These are phyloP conservation scores for Echinops telfairi DNA, from an alignment of 2,113 vertebrate genomes.

Conservation along the genomic window DNA sequence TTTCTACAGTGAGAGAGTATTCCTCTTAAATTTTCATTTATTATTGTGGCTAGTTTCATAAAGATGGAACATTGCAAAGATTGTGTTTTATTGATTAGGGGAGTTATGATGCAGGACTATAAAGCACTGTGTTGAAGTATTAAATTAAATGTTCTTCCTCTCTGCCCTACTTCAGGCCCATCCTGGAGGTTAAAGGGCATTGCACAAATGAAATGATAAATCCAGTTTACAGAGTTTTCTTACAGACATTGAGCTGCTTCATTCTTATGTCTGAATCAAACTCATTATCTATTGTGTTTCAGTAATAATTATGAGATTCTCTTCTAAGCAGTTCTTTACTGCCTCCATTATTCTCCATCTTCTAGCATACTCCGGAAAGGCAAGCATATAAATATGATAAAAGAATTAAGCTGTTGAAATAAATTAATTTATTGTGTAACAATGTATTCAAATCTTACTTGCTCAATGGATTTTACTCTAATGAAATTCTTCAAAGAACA, in stretches of 20 bases:
- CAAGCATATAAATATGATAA: conserved; percentile 89
- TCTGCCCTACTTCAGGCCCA: conserved; percentile 73
- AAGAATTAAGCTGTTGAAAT: conserved; percentile 91
- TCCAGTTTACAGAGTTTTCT: conserved; percentile 74
- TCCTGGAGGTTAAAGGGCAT: conserved; percentile 81
- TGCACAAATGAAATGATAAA: conserved; percentile 85
- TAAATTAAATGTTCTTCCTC: conserved; percentile 83
- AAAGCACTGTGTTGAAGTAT: conserved; percentile 77
- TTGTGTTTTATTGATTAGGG: conserved; percentile 81
- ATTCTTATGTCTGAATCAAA: conserved; percentile 84
- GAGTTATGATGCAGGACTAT: conserved; percentile 78
- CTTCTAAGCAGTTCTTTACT: conserved; percentile 84
- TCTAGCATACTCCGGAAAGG: conserved; percentile 85
- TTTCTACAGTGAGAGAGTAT: conserved; percentile 57
- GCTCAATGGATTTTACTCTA: conserved; percentile 88
- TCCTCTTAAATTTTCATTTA: conserved; percentile 84
- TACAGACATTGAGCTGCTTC: conserved; percentile 73
- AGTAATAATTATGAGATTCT: conserved; percentile 87
- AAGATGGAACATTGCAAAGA: conserved; percentile 80
- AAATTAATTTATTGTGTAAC: conserved; percentile 89
- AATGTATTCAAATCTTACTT: conserved; percentile 88
- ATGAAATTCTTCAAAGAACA: conserved; percentile 89
- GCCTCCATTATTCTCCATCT: conserved; percentile 78
- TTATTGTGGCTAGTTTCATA: conserved; percentile 83
- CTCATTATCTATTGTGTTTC: conserved; percentile 89